Base-by-base conservation (phyloP, 64 coral and sea anemone genomes). In the Exaiptasia diaphana region DNA sequence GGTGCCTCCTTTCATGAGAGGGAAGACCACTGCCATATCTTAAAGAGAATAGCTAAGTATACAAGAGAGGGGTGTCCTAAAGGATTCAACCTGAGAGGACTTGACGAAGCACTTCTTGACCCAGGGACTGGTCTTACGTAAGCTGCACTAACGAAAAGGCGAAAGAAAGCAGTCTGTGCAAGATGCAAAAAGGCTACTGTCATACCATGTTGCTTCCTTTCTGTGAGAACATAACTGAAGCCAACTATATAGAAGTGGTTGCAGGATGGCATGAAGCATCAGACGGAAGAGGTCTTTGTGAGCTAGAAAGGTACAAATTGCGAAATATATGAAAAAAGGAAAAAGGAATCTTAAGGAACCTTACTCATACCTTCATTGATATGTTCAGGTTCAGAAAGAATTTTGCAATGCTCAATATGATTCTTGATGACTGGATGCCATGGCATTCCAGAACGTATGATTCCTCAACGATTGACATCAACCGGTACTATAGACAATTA, bases 371-470 rank as follows among this genome's bases (percentile, higher is more conserved):
- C n/a, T n/a, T n/a, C n/a, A n/a, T n/a, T n/a, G n/a, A n/a, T n/a
- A n/a, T n/a, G n/a, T n/a, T n/a, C n/a, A n/a, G n/a, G n/a, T n/a
- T n/a, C n/a, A n/a, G 50, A 29, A 39, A 87, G 2, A 93, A 93
- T 22, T 87, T 82, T 27, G 3, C 53, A 0, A 93, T 87, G 90
- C 40, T 93, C 0, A 76, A 87, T 27, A 68, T 70, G 8, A 58
- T 93, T 33, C 58, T 93, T 10, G 90, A 87, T 69, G 90, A 82
- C 15, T 87, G 83, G 71, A 87, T 93, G 25, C 90, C 90, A 21
- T 93, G 90, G 83, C 58, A 93, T 50, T 23, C 18, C 10, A 65
- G 26, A 28, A 68, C 54, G 13, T 78, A 79, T 52, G 81, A 91
- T 22, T 71, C 79, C 13, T 84, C 88, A 35, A 79, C 73, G 10